Conservation (phyloP, 1,140 invertebrate genomes). For the Homarus americanus region DNA sequence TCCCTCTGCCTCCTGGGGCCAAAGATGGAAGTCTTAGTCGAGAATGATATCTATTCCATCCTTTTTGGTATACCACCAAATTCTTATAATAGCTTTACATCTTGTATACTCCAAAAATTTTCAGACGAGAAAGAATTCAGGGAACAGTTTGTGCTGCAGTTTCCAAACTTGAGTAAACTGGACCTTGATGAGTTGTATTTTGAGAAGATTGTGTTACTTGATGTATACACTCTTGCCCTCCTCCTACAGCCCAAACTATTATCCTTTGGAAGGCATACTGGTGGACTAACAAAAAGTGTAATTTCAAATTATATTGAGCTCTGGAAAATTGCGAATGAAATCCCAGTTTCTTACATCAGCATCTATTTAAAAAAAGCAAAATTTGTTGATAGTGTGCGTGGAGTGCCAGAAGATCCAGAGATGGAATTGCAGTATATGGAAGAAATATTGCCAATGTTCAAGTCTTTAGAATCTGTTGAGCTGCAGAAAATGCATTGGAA, state of each 20-base stretch:
- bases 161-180: conserved; percentile 44
- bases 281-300: conserved; percentile 41
- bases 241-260: conserved; percentile 36
- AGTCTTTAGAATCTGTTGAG: conserved; percentile 36
- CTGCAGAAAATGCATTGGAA: conserved; percentile 33
- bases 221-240: conserved; percentile 39
- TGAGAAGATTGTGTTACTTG: conserved; percentile 31
- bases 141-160: conserved; percentile 26
- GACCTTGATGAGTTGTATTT: conserved; percentile 49
- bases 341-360: conserved; percentile 9
- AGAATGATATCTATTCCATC: conserved; percentile 42
- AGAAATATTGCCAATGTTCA: conserved; percentile 36
- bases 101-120: conserved; percentile 19
- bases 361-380: conserved; percentile 45
- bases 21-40: conserved; percentile 12
- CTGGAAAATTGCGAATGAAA: conserved; percentile 28
- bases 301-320: conserved; percentile 29
- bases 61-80: conserved; percentile 38
- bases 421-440: conserved; percentile 31
- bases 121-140: conserved; percentile 32
- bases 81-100: background rate
- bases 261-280: conserved; percentile 50
- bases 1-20: conserved; percentile 50
- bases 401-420: background rate
- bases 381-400: conserved; percentile 49